Evolutionary conservation across 2,113 vertebrate species (phyloP), one percentile per base, ranked within the genome.

Genomic region (Chamaea fasciata): DNA sequence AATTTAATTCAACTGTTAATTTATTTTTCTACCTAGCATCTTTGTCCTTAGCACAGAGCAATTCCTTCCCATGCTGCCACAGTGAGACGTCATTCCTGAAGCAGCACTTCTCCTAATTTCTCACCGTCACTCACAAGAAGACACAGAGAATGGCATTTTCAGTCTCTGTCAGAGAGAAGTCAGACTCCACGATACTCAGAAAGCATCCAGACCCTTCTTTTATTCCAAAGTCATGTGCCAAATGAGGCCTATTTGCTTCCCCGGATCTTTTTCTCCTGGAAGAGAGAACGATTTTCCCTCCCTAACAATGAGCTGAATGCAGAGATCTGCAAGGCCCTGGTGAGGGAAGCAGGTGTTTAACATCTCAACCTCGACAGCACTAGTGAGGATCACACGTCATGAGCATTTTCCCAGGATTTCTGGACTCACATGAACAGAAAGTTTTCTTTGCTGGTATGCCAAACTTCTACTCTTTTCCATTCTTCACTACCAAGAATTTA

Each of bases 361-460:
- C 41, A 82, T 39, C 74, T 94, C 93, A 92, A 46, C 55, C 50
- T 89, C 81, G 80, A 92, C 90, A 94, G 37, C 14, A n/a, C 67
- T 75, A 76, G 18, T 23, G 53, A 77, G 76, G 33, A 84, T 78
- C 41, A 23, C 26, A 52, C 8, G 60, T n/a, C 88, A 95, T 67
- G 77, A 94, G 78, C 37, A 65, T 41, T 93, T 91, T 96, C 68
- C 90, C 80, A 89, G 27, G 44, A 83, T 83, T 97, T 95, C 91
- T 76, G 85, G n/a, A 67, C 57, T 93, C 55, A 15, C 7, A 11
- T 37, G 11, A 62, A 64, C n/a, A 79, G 59, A 93, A 89, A 88
- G 8, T 41, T 71, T 69, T 80, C 69, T 75, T 80, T 76, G 75
- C 42, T 21, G 0, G 7, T 65, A 52, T 79, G 81, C 93, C 82